Evolutionary conservation across 2,797 vertebrate species (phyloP), one percentile per base, ranked within the genome.

Genomic region (Sternarchorhynchus goeldii): DNA sequence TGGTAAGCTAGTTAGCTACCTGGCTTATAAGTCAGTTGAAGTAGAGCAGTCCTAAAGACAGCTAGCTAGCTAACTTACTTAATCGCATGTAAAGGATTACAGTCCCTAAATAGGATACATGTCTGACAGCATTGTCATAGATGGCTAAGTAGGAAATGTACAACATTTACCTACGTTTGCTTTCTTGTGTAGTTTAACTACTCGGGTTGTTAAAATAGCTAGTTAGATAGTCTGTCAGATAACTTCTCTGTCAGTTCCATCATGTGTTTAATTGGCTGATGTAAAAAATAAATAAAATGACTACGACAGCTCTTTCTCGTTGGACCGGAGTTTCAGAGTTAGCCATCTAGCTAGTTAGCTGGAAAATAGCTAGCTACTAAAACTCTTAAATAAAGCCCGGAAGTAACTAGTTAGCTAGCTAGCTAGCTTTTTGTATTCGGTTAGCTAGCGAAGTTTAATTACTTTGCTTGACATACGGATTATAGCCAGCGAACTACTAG

Each of bases 331-430:
- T 57, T 56, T 70, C 31, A 70, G 53, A 70, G 53, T 57, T 70
- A 70, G 67, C 67, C 17, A 18, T 25, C 6, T 25, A 20, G 68
- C 29, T 32, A 65, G 12, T 32, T n/a, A 53, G 66, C 67, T 56
- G 67, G 41, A 55, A n/a, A 70, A 62, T 17, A 59, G 25, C 68
- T 29, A 59, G 62, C 36, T 59, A 34, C 21, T 21, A 78, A 67
- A 71, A 74, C 67, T 72, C 65, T 75, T 55, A 45, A 41, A 17
- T 60, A 29, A 72, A 77, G 72, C 73, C 77, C 82, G 84, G 84
- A 85, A 83, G 84, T 73, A 50, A 58, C 31, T 39, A 29, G 41
- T 3, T 29, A 69, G 59, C 73, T 75, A 58, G 56, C 45, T 72
- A 72, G 31, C 71, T 73, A 25, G 25, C 25, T 5, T 18, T 82